Evolutionary conservation across 2,113 vertebrate genomes (phyloP).

Genomic region (Chelonoidis abingdonii): DNA sequence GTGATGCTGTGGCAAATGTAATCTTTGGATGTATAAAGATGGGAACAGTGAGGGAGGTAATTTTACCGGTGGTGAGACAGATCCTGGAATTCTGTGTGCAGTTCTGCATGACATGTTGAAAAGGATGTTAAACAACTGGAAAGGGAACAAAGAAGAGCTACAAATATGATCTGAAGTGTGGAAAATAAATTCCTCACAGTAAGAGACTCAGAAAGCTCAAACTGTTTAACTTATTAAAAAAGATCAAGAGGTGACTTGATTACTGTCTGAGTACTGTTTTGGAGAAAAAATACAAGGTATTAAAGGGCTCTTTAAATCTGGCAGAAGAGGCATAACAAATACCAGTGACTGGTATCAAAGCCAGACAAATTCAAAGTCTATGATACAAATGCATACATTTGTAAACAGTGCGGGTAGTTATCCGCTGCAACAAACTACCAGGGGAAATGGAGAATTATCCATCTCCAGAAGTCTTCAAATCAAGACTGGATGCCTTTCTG

Average conservation of each 20-base stretch:
- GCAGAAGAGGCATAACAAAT: background rate
- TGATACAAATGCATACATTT: background rate
- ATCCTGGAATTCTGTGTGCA: conserved; percentile 7
- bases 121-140: background rate
- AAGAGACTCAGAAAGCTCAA: background rate
- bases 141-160: background rate
- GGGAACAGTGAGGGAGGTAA: background rate
- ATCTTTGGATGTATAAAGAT: background rate
- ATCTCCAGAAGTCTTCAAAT: background rate
- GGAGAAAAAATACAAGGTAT: rapidly evolving
- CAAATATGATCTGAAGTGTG: background rate
- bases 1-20: background rate
- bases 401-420: conserved; percentile 46
- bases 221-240: background rate
- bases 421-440: conserved; percentile 34
- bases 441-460: conserved; percentile 14
- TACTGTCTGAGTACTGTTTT: background rate
- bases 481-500: conserved; percentile 33
- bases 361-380: background rate
- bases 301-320: background rate
- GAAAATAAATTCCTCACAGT: background rate
- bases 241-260: background rate
- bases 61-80: background rate
- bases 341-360: background rate
- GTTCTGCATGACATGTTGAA: background rate